phyloP scores from a whole-genome alignment of 2,888 invertebrate genomes.

The Acrobasis repandana region DNA sequence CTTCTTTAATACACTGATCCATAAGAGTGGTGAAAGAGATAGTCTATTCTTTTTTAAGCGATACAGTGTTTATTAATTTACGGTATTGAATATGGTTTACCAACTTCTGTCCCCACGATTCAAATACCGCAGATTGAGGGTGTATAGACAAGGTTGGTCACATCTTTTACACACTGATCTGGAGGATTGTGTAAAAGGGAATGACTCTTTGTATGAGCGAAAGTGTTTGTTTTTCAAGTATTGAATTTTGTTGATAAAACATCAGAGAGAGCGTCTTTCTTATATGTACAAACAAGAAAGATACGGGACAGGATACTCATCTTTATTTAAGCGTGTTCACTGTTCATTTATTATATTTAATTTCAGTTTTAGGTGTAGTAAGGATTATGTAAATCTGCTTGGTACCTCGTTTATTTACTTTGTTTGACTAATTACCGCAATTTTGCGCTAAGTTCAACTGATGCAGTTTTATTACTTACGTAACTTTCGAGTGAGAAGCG shows the following conservation, averaged over 20 bases:
- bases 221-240: no score
- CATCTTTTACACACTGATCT: no score
- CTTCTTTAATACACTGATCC: conserved; percentile 9
- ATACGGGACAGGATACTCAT: not conserved
- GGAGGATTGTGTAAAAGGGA: no score
- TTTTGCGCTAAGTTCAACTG: not conserved
- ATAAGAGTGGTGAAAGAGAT: conserved; percentile 10
- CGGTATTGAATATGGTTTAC: no score
- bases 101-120: no score
- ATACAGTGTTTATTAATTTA: not conserved
- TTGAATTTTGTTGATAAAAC: no score
- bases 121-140: no score
- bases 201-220: no score
- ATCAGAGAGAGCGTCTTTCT: not conserved
- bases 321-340: not conserved
- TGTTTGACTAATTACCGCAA: not conserved
- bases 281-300: not conserved
- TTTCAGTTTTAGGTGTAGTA: not conserved
- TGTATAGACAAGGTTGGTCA: no score
- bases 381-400: not conserved
- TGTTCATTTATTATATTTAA: conserved; percentile 4
- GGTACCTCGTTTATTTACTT: not conserved
- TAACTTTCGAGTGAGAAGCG: conserved; percentile 1
- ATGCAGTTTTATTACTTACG: conserved; percentile 7
- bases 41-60: conserved; percentile 3